Percentiles rank a stretch among this genome's conserved stretches.
Evolutionary conservation across 2,797 vertebrate species (phyloP).

Genomic region (Cephalopachus bancanus): DNA sequence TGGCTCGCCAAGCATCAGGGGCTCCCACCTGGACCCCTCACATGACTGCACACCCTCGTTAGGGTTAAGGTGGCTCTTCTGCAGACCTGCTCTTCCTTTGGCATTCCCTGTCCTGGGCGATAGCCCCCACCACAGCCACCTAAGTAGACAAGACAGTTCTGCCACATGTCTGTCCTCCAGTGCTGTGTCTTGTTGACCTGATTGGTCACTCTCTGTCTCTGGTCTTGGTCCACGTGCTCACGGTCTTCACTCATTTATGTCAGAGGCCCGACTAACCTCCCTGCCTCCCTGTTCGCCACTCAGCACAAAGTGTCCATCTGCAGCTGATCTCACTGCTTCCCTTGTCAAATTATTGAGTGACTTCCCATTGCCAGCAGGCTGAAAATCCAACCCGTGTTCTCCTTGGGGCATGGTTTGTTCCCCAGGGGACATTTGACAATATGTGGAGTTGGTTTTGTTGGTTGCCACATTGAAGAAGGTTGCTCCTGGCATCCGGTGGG

Average conservation of each 20-base stretch:
- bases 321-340: background rate
- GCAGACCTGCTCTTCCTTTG: background rate
- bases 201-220: background rate
- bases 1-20: background rate
- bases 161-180: no score
- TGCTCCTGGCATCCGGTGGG: slow-evolving; percentile 59
- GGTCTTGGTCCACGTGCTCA: background rate
- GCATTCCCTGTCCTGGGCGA: background rate
- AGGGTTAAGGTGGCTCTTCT: background rate
- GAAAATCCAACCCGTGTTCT: background rate
- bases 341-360: background rate
- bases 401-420: background rate
- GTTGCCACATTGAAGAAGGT: background rate
- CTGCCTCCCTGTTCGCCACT: background rate
- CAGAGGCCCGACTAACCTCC: background rate
- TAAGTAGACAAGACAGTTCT: background rate
- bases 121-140: background rate
- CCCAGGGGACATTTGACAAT: background rate
- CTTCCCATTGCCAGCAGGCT: background rate
- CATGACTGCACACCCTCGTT: background rate
- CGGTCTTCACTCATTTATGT: background rate
- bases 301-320: background rate
- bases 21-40: background rate
- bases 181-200: no score
- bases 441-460: background rate